phyloP scores from a whole-genome alignment of 1,140 invertebrate genomes.

The Drosophila ficusphila region DNA sequence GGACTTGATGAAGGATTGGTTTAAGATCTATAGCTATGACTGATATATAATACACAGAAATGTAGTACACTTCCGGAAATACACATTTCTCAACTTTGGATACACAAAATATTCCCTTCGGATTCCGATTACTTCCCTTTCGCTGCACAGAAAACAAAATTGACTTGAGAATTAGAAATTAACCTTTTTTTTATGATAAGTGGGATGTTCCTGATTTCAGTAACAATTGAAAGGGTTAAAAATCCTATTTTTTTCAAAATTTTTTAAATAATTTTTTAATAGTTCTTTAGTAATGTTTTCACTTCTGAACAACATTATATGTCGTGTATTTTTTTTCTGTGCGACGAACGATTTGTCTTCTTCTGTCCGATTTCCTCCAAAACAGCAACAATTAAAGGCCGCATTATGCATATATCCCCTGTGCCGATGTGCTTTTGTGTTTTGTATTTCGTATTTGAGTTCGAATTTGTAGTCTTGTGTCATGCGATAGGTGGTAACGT shows the following conservation, averaged over 20 bases:
- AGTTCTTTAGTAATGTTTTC: not conserved
- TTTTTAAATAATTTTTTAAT: too few species aligned
- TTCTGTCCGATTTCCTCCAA: constrained; percentile 13
- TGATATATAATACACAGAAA: not conserved
- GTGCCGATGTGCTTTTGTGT: constrained; percentile 22
- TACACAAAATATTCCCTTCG: constrained; percentile 2
- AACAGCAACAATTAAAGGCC: constrained; percentile 8
- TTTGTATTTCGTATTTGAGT: constrained; percentile 56
- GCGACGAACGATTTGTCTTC: constrained; percentile 8
- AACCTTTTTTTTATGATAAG: too few species aligned
- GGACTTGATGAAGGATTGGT: constrained; percentile 7
- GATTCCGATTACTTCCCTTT: constrained; percentile 18
- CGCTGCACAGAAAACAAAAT: not conserved
- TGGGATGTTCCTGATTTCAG: too few species aligned
- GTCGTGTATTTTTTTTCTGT: not conserved
- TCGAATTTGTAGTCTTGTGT: constrained; percentile 59
- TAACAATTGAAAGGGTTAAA: too few species aligned
- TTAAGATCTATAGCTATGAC: not conserved
- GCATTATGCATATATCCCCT: not conserved
- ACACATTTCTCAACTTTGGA: not conserved
- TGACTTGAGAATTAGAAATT: too few species aligned
- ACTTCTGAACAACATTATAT: too few species aligned
- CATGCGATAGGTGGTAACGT: constrained; percentile 78
- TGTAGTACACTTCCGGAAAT: constrained; percentile 6
- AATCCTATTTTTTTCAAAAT: too few species aligned